A percentile compares a stretch with the other conserved stretches of the same genome.
phyloP scores from a whole-genome alignment of 2,113 vertebrate species.

The Cacatua alba region DNA sequence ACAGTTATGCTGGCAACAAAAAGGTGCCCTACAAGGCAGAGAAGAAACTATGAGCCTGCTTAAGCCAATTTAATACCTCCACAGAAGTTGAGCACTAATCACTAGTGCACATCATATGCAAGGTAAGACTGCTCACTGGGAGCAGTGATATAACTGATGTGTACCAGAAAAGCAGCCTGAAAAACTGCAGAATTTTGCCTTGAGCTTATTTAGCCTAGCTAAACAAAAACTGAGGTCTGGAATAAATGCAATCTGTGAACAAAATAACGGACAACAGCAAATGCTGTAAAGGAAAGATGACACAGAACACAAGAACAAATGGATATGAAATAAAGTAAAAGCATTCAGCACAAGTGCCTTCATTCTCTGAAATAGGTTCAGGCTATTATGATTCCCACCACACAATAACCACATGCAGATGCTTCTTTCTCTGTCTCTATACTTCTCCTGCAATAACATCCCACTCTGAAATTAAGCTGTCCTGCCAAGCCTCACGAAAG shows the following conservation, averaged over 20 bases:
- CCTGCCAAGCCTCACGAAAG: neutral
- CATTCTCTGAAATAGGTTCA: neutral
- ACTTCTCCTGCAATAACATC: neutral
- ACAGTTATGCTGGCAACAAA: neutral
- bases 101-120: neutral
- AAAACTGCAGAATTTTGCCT: neutral
- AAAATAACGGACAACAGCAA: neutral
- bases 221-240: neutral
- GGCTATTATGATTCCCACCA: accelerated
- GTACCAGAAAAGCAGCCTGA: neutral
- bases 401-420: neutral
- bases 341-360: neutral
- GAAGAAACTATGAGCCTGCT: neutral
- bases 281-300: neutral
- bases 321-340: neutral
- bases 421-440: neutral
- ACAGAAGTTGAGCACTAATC: neutral
- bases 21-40: neutral
- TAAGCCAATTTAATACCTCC: neutral
- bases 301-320: neutral
- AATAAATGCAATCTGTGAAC: neutral
- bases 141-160: neutral
- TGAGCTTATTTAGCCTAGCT: neutral
- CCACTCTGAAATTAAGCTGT: neutral
- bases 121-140: neutral